phyloP scores from a whole-genome alignment of 2,888 invertebrate species.

The Cephus runcator region DNA sequence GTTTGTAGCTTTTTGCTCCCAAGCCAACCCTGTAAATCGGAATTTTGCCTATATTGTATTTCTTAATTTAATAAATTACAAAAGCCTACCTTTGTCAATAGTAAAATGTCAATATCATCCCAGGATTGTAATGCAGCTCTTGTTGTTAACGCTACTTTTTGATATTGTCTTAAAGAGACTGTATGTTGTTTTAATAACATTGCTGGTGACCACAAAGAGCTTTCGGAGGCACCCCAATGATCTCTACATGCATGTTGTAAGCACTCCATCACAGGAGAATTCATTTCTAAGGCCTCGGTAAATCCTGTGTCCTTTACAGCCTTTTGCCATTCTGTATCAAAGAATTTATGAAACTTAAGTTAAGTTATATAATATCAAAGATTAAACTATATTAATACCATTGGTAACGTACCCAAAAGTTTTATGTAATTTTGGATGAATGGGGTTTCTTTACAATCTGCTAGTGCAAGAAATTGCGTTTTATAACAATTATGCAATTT shows the following conservation, averaged over 20 bases:
- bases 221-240: slow-evolving; percentile 70
- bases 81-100: slow-evolving; percentile 71
- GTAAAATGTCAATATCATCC: slow-evolving; percentile 72
- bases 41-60: background rate
- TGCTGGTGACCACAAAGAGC: slow-evolving; percentile 69
- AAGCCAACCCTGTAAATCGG: slow-evolving; percentile 63
- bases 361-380: background rate
- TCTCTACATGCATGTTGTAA: slow-evolving; percentile 68
- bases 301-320: slow-evolving; percentile 63
- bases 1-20: slow-evolving; percentile 66
- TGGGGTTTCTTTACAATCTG: slow-evolving; percentile 57
- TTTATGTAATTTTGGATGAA: slow-evolving; percentile 59
- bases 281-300: slow-evolving; percentile 44
- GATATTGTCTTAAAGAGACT: slow-evolving; percentile 71
- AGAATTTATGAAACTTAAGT: background rate
- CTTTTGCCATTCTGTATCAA: slow-evolving; percentile 71
- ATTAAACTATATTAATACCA: background rate
- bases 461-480: slow-evolving; percentile 53
- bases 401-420: slow-evolving; percentile 51
- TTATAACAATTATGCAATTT: slow-evolving; percentile 57
- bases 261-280: slow-evolving; percentile 67
- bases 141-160: slow-evolving; percentile 76
- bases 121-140: slow-evolving; percentile 71
- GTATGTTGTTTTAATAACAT: slow-evolving; percentile 69
- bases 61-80: background rate